Evolutionary conservation across 2,888 invertebrate species (phyloP), one percentile per base, ranked within the genome.

Genomic region (Gandaritis pyraliata): DNA sequence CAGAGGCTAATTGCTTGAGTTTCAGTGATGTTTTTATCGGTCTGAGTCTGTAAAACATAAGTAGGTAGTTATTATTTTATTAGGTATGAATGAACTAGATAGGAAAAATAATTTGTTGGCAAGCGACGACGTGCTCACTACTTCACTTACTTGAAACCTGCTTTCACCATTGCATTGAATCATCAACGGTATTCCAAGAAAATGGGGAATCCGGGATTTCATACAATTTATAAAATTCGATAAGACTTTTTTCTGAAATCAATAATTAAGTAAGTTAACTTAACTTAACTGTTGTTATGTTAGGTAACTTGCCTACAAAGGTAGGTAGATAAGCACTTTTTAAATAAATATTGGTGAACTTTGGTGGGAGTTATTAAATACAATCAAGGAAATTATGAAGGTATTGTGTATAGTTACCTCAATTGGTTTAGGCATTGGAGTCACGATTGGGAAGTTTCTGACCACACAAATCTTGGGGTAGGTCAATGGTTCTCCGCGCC

Each of bases 401-500:
- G 23, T 0, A 23, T 23, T 23, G 23, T 23, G 23, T 23, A 23
- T 33, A 33, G 33, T 8, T 73, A 88, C 91, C 78, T 85, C 86
- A 11, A 75, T 61, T 10, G 68, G 45, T 70, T 83, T 87, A 1
- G 85, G 77, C 23, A 87, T 71, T 5, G 88, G 89, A 18, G 82
- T 86, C 30, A 90, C 76, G 23, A 88, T 81, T 1, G 91, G 91
- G 66, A 81, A 85, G 63, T 82, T 80, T 68, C 80, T 73, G 10
- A 78, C 68, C 0, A 90, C 74, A 71, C 91, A 92, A 62, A 81
- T 69, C 55, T 82, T 82, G 12, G 91, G 91, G 58, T 92, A 92
- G 2, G 85, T 88, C 51, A 91, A 66, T 0, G 90, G 86, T 29
- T 89, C 89, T 8, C 92, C 92, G 18, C 88, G 84, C 91, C 91